A percentile compares a stretch with the other conserved stretches of the same genome.
phyloP scores from a whole-genome alignment of 2,113 vertebrate species.

The Tupaia tana region DNA sequence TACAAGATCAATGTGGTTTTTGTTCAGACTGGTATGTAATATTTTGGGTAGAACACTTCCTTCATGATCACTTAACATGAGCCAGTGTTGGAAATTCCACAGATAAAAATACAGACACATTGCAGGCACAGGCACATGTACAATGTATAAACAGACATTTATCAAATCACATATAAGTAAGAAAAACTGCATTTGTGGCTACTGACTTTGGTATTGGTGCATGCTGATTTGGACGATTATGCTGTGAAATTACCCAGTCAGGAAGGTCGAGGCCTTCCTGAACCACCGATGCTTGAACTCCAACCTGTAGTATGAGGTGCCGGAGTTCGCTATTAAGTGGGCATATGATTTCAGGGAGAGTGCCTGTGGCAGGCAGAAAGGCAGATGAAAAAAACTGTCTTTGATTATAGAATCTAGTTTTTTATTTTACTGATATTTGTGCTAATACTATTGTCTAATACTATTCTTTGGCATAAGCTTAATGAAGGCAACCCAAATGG shows the following conservation, averaged over 20 bases:
- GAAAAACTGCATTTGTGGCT: neutral
- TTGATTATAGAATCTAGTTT: slow-evolving; percentile 54
- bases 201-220: neutral
- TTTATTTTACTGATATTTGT: slow-evolving; percentile 69
- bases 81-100: neutral
- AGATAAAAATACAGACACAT: neutral
- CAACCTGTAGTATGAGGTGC: neutral
- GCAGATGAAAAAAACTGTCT: neutral
- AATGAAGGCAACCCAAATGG: slow-evolving; percentile 15
- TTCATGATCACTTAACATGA: neutral
- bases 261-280: neutral
- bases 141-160: neutral
- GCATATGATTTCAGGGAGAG: neutral
- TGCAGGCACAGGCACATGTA: neutral
- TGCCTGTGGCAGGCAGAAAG: neutral
- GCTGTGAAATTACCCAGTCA: neutral
- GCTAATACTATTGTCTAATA: slow-evolving; percentile 63
- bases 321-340: neutral
- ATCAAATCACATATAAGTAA: neutral
- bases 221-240: slow-evolving; percentile 2
- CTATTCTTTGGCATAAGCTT: slow-evolving; percentile 51
- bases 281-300: neutral
- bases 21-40: neutral
- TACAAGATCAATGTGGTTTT: slow-evolving; percentile 23
- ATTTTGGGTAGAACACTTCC: neutral